Conservation (phyloP, 1,140 invertebrate species). For the Cryptotermes secundus region DNA sequence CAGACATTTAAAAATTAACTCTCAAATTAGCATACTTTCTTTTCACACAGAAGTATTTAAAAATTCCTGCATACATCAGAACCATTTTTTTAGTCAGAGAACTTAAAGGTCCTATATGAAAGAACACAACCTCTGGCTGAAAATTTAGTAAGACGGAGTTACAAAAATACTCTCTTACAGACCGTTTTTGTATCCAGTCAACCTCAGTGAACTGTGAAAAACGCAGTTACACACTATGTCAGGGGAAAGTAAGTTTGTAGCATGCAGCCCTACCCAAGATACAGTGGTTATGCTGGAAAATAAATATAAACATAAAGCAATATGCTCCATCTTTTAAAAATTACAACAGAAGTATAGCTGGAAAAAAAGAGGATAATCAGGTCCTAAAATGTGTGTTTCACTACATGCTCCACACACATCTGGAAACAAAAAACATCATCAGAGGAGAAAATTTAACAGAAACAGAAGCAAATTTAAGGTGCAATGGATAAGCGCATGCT, state of each 20-base stretch:
- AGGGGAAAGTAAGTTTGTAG: not conserved
- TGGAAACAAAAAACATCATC: not conserved
- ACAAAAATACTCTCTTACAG: too few species aligned
- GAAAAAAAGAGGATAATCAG: not conserved
- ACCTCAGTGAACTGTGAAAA: too few species aligned
- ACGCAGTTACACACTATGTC: too few species aligned
- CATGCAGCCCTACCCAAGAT: not conserved
- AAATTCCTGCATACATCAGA: too few species aligned
- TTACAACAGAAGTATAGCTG: not conserved
- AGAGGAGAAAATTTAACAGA: not conserved
- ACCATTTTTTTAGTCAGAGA: too few species aligned
- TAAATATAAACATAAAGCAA: not conserved
- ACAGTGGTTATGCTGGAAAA: not conserved
- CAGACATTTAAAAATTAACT: too few species aligned
- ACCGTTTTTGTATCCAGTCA: too few species aligned
- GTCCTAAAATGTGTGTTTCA: not conserved
- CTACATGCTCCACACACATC: not conserved
- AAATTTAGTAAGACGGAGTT: too few species aligned
- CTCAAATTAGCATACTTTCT: too few species aligned
- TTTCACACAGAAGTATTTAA: too few species aligned
- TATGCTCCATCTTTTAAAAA: not conserved
- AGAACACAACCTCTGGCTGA: too few species aligned
- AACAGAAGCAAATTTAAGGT: not conserved
- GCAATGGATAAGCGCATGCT: slow-evolving; percentile 20
- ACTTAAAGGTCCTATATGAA: too few species aligned